Evolutionary conservation across 2,113 vertebrate genomes (phyloP), one percentile per base, ranked within the genome.

Genomic region (Nycticebus coucang): DNA sequence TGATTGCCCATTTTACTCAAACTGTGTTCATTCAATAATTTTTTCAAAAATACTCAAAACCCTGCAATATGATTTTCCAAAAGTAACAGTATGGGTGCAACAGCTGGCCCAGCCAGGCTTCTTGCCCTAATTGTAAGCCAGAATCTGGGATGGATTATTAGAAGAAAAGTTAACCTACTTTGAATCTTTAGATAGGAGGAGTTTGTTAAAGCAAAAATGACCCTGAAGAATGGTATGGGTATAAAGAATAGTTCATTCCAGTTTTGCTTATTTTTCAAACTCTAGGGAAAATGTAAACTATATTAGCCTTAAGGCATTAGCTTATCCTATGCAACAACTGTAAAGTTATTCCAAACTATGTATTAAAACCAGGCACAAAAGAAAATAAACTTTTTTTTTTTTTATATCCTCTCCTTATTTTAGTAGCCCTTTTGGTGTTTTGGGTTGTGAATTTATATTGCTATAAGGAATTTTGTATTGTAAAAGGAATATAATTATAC

Each of bases 131-230:
- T 74, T 93, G 79, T 94, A 21, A 93, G 45, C 45, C 19, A n/a
- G 55, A 81, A 5, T 93, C 30, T 80, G 75, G 87, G 91, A 96
- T 50, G 4, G 66, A 89, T 95, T 94, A 72, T 26, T 45, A 59
- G n/a, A 84, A 93, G 68, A 74, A 87, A 95, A 91, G 55, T 85
- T 97, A 94, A 93, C 86, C 91, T 97, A 92, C 50, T 97, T 97
- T 93, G 75, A 92, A 59, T 88, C 28, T 89, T 82, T 37, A 59
- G 24, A 24, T 62, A 72, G 35, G 68, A 92, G 4, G 26, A 68
- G 17, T 89, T 94, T 74, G 12, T 78, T 93, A 92, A 84, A 89
- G 71, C 30, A 92, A 93, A 97, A 93, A 83, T 81, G 87, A 86
- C 75, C 50, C 75, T 85, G 72, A 89, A 95, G 64, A 79, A 93